A percentile compares a stretch with the other conserved stretches of the same genome.
Conservation (phyloP, 2,113 vertebrate genomes). For the Euleptes europaea region DNA sequence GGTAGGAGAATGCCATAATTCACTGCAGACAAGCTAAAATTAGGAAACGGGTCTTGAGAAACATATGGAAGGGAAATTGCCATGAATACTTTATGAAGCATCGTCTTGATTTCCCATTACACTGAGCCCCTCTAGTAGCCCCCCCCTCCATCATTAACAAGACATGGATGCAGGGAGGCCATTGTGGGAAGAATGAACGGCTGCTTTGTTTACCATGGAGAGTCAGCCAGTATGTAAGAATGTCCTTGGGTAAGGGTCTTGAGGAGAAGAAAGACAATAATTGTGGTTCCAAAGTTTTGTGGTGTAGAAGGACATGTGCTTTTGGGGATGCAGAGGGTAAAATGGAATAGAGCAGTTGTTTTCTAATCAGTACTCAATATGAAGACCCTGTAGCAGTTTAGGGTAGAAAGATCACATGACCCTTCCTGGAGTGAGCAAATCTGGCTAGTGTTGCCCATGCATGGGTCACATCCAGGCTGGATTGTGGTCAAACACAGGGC, state of each 20-base stretch:
- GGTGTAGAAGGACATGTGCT: constrained; percentile 20
- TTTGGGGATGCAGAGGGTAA: constrained; percentile 3
- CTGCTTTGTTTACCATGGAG: constrained; percentile 46
- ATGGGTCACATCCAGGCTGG: too few species aligned
- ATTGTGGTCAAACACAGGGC: too few species aligned
- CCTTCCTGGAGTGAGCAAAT: too few species aligned
- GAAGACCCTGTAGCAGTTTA: constrained; percentile 2
- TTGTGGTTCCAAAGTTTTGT: constrained; percentile 33
- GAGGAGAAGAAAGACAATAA: constrained; percentile 36
- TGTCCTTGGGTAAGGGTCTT: constrained; percentile 47
- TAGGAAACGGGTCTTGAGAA: constrained; percentile 57
- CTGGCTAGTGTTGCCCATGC: too few species aligned
- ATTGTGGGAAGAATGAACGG: constrained; percentile 38
- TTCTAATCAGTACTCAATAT: constrained; percentile 22
- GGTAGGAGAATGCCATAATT: constrained; percentile 62
- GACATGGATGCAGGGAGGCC: constrained; percentile 41
- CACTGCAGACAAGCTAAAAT: constrained; percentile 68
- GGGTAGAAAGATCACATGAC: not conserved
- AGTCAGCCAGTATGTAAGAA: constrained; percentile 31
- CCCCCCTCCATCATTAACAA: constrained; percentile 30
- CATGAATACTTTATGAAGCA: constrained; percentile 39
- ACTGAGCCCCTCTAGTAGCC: constrained; percentile 42
- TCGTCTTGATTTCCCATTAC: constrained; percentile 53
- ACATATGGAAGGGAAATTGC: constrained; percentile 68
- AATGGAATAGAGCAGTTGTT: constrained; percentile 31